Evolutionary conservation across 2,888 invertebrate species (phyloP), one percentile per base, ranked within the genome.

Genomic region (Cyclophora punctaria): DNA sequence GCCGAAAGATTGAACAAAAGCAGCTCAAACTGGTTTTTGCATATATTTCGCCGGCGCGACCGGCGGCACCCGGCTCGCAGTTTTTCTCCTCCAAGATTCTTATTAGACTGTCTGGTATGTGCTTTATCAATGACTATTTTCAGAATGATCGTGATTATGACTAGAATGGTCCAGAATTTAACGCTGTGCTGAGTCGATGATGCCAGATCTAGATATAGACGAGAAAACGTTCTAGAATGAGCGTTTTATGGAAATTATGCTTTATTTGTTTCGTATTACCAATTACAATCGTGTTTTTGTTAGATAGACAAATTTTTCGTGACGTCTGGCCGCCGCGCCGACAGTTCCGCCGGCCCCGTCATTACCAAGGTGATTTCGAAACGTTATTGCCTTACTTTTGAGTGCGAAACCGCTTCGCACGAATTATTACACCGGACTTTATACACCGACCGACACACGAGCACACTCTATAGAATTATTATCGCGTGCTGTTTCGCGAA

Each of bases 11-110:
- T 73, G 76, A 75, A 83, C 79, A 75, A 81, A 81, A 82, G 83
- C 83, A 75, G 79, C 71, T 75, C 66, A 78, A 87, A 86, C 86
- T 84, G 86, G 87, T 87, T 87, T 76, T 75, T 63, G 77, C 72
- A 76, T 69, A 73, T 75, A 80, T 82, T 83, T 83, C 76, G 83
- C 69, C 73, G 71, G 67, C 70, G 69, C 66, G 66, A 62, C 67
- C 64, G 61, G 56, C 63, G 72, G 33, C 37, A 37, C 37, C 37
- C 37, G 37, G 41, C 43, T 44, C 34, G 44, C 58, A 68, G 69
- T 63, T 67, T 73, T 78, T 79, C 78, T 79, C 77, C 73, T 81
- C 69, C 73, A 71, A 67, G 69, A 69, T 60, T 73, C 69, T 67
- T 63, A 59, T 63, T 62, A 60, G 69, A 56, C 62, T 70, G 60